phyloP scores from a whole-genome alignment of 2,888 invertebrate species.

The Abscondita cerata region DNA sequence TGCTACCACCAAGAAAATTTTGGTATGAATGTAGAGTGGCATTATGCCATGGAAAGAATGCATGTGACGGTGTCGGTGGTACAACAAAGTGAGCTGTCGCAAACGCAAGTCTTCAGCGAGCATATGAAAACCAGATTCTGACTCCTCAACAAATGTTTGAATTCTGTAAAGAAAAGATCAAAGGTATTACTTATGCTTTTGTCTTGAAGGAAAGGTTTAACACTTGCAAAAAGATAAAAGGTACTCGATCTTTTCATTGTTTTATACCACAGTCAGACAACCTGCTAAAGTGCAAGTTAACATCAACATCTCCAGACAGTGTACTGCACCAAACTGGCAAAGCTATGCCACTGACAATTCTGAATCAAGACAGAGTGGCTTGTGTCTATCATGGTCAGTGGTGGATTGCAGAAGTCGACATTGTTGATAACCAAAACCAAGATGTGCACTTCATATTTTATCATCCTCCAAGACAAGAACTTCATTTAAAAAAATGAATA shows the following conservation, averaged over 20 bases:
- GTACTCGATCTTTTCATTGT: neutral
- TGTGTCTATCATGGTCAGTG: neutral
- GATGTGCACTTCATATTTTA: neutral
- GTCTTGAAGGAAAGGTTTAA: neutral
- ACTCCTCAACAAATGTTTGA: neutral
- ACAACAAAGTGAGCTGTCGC: too few species aligned
- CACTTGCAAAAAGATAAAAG: neutral
- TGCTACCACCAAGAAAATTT: neutral
- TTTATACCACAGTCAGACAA: neutral
- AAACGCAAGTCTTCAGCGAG: too few species aligned
- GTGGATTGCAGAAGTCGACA: conserved; percentile 5
- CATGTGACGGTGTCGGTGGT: too few species aligned
- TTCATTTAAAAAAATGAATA: neutral
- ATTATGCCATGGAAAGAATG: neutral
- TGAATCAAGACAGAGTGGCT: neutral
- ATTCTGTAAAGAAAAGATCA: too few species aligned
- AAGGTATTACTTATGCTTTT: neutral
- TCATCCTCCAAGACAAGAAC: neutral
- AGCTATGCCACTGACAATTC: neutral
- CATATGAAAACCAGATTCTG: too few species aligned
- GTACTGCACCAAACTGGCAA: neutral
- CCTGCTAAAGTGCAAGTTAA: neutral
- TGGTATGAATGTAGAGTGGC: neutral
- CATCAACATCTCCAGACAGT: neutral
- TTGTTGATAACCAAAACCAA: neutral